Conservation (phyloP, 2,113 vertebrate genomes). For the Stomatorhinus ivindoensis region DNA sequence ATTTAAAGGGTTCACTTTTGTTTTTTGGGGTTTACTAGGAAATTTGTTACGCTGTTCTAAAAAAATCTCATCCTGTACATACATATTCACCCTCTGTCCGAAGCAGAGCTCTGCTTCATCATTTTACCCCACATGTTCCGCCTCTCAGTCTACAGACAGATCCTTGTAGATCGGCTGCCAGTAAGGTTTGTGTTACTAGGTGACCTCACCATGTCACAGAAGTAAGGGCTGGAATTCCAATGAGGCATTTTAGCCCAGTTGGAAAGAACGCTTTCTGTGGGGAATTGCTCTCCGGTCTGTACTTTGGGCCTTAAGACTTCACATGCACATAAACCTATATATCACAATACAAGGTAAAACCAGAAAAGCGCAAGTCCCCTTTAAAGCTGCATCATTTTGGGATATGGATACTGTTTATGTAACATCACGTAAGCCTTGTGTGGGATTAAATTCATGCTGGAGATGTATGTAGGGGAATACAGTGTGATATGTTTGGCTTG, state of each 20-base stretch:
- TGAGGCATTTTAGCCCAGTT: not conserved
- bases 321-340: not conserved
- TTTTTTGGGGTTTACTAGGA: not conserved
- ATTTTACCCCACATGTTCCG: not conserved
- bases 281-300: not conserved
- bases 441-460: not conserved
- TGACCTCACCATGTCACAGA: not conserved
- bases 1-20: not conserved
- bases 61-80: too few relatives aligned
- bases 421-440: not conserved
- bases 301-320: not conserved
- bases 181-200: not conserved
- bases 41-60: too few relatives aligned
- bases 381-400: not conserved
- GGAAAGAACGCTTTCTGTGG: not conserved
- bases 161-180: not conserved
- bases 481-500: not conserved
- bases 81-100: not conserved
- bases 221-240: not conserved
- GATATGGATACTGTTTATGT: not conserved
- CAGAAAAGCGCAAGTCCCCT: not conserved
- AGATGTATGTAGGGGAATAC: not conserved
- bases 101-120: not conserved
- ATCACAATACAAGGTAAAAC: not conserved
- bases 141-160: too few relatives aligned